These are phyloP conservation scores for Drosophila greeni DNA, from an alignment of 2,888 invertebrate genomes.

Conservation along the genomic window DNA sequence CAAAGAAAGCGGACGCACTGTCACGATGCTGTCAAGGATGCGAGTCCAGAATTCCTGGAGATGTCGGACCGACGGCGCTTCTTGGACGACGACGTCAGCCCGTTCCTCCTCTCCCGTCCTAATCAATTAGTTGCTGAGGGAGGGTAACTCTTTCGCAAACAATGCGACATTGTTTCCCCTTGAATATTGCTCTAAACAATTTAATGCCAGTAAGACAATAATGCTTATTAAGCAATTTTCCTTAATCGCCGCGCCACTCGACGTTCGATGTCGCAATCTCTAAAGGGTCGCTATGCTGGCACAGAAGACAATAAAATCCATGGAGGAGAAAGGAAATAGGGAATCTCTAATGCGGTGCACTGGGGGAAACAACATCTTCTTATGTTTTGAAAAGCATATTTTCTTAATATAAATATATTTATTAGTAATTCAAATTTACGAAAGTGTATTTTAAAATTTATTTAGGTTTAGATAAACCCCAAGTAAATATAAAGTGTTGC, in stretches of 20 bases:
- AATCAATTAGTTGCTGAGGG: conserved; percentile 37
- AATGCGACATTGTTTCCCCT: conserved; percentile 38
- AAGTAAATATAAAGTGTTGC: too few relatives aligned
- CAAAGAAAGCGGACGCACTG: conserved; percentile 32
- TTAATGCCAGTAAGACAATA: conserved; percentile 70
- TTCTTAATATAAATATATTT: background rate
- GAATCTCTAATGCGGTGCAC: conserved; percentile 11
- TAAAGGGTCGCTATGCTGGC: conserved; percentile 41
- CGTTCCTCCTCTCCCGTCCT: conserved; percentile 6
- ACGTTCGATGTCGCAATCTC: conserved; percentile 64
- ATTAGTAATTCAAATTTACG: background rate
- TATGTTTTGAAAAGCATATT: background rate
- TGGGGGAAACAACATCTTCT: background rate
- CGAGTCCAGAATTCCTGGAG: conserved; percentile 1
- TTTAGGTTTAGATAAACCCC: too few relatives aligned
- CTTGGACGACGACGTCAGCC: background rate
- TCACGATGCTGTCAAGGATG: conserved; percentile 40
- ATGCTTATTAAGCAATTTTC: conserved; percentile 74
- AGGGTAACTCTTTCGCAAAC: conserved; percentile 31
- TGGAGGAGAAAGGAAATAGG: background rate
- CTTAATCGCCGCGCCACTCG: conserved; percentile 70
- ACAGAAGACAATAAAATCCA: conserved; percentile 12
- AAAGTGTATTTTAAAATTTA: background rate
- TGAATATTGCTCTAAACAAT: conserved; percentile 61
- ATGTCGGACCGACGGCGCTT: background rate